Base-by-base conservation (phyloP, 2,888 invertebrate genomes). In the Cotesia congregata region DNA sequence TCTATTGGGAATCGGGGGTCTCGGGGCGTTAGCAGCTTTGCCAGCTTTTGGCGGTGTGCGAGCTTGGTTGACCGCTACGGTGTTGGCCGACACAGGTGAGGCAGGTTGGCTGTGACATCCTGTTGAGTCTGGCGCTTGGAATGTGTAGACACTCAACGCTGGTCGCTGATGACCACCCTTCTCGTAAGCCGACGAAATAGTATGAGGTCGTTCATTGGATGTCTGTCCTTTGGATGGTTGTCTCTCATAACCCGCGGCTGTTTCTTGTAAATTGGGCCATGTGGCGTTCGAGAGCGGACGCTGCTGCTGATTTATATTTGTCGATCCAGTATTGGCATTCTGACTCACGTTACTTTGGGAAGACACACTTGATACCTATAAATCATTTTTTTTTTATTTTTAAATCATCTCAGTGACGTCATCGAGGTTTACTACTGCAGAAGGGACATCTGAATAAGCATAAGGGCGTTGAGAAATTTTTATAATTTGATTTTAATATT, bases 181-280 rank as follows among this genome's bases (percentile, higher is more conserved):
- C 90, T 96, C 96, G 87, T 97, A 97, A 6, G 94, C 96, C 94
- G 87, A 87, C 5, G 97, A 97, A 86, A 98, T 98, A 67, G 98
- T 98, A 87, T 98, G 98, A 0, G 97, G 97, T 80, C 97, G 92
- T 81, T 96, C 96, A 76, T 93, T 94, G 90, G 94, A 94, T 71
- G 94, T 93, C 9, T 92, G 91, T 71, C 85, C 83, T 12, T 94
- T 94, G 41, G 74, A 75, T 76, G 74, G 79, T 59, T 95, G 94
- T 67, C 94, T 90, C 84, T 95, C 94, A 84, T 94, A 95, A 84
- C 94, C 94, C 68, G 94, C 87, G 4, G 94, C 93, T 5, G 86
- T 83, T 82, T 88, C 88, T 88, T 95, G 95, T 64, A 95, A 89
- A 89, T 95, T 95, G 2, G 95, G 95, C 95, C 95, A 95, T 20